Evolutionary conservation across 1,140 invertebrate species (phyloP), one percentile per base, ranked within the genome.

Genomic region (Laupala kohalensis): DNA sequence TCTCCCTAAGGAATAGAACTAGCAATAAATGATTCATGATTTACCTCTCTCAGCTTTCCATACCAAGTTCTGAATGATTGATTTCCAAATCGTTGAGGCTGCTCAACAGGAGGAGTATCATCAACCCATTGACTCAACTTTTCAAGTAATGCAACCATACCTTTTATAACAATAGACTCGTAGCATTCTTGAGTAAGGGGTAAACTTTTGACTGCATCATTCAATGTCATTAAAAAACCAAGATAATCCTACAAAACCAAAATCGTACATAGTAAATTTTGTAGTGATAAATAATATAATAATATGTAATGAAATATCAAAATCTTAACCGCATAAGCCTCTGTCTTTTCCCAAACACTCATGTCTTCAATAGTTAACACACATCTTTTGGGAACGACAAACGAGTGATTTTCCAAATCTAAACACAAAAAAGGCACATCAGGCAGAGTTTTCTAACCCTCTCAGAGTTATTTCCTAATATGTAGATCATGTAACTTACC

Each of bases 81-180:
- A 79, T 99, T 98, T 15, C 97, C 97, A 88, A 98, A 99, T 74
- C 97, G 83, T 80, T 97, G 95, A 3, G 95, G 95, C 78, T 98
- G 95, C 74, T 97, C 92, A 67, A 95, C 85, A 0, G 95, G 94
- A 63, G 94, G 95, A 75, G 90, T 93, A 75, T 96, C 88, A 77
- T 92, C 88, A 73, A 97, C 88, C 82, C 92, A 86, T 71, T 84
- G 79, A 73, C 90, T 86, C 72, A 98, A 81, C 76, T 85, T 88
- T 25, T 93, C 86, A 53, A 98, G 81, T 73, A 97, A 78, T 0
- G 80, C 75, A 4, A 92, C 70, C 24, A 96, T 76, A 75, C 89
- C 89, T 67, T 80, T 77, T 19, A 91, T 81, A 73, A 83, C 82
- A 74, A 86, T 79, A 70, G 89, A 91, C 76, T 86, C 81, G 69